Evolutionary conservation across 2,113 vertebrate species (phyloP).

Genomic region (Amazona vittata): DNA sequence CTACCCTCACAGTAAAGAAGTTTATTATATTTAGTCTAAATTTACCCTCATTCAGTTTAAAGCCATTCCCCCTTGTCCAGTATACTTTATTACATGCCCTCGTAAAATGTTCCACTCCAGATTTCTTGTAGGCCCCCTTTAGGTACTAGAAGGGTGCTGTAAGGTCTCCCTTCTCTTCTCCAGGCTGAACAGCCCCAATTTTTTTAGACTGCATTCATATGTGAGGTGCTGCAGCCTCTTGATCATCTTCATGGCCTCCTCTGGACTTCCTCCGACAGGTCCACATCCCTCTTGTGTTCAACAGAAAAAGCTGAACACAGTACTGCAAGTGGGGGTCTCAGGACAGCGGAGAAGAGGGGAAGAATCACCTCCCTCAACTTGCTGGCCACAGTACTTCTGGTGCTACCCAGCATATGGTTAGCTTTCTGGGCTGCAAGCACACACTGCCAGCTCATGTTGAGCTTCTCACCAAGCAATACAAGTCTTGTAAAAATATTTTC

Average conservation of each 20-base stretch:
- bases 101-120: not conserved
- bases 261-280: not conserved
- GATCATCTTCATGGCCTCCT: not conserved
- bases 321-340: not conserved
- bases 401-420: not conserved
- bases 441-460: not conserved
- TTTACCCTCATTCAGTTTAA: not conserved
- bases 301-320: not conserved
- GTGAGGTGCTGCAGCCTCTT: not conserved
- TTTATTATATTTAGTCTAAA: not conserved
- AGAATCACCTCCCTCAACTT: not conserved
- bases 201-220: not conserved
- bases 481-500: not conserved
- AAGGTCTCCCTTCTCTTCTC: not conserved
- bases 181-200: not conserved
- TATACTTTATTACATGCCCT: not conserved
- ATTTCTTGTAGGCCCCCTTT: not conserved
- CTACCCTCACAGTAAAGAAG: not conserved
- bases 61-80: not conserved
- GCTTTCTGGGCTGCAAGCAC: not conserved
- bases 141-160: not conserved
- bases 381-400: not conserved
- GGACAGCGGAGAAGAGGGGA: not conserved
- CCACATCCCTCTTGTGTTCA: not conserved
- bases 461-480: not conserved